Base-by-base conservation (phyloP, 53 echinoderm and acorn worm genomes). In the Hippasteria phrygiana region DNA sequence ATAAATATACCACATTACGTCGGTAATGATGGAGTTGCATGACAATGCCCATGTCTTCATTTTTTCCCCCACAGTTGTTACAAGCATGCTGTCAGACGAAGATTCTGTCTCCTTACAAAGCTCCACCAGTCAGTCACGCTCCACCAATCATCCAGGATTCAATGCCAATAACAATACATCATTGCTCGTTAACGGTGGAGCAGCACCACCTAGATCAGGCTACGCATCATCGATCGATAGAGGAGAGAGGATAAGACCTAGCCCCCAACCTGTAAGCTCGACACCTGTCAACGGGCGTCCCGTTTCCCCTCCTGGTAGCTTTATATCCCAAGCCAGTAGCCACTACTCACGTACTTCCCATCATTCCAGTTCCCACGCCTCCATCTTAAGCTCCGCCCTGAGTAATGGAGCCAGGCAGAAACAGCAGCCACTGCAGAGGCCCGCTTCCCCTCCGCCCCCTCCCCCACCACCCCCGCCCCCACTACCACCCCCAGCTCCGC, bases 391-490 rank as follows among this genome's bases (percentile, higher is more conserved):
- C 76, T 47, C 76, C 17, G 53, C 62, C 47, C 64, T 26, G 22
- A 65, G 65, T 31, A 65, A 66, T 26, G 45, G 43, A 43, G 65
- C 83, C 34, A 34, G 46, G 14, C 63, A 43, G 46, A 55, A n/a
- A 35, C 73, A 27, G 31, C 22, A n/a, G n/a, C 36, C 69, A 6
- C 5, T 32, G 16, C 75, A 75, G 47, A 17, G 48, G 32, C 75
- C 75, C 32, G 84, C 89, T 47, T 63, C 90, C 2, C 92, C 90
- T n/a, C 90, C 90, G 26, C 90, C 93, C 22, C 84, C 90, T 4
- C 87, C 94, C 14, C 93, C 92, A 35, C 92, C 93, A 26, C 93
- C 96, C 22, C 89, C 91, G 12, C 93, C 94, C 1, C 85, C 78
- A 4, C 87, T 88, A 10, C 89, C 89, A 0, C 92, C 94, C 7